A percentile compares a stretch with the other conserved stretches of the same genome.
These are phyloP conservation scores for Galagoides demidoff DNA, from an alignment of 2,797 vertebrate genomes.

Conservation along the genomic window DNA sequence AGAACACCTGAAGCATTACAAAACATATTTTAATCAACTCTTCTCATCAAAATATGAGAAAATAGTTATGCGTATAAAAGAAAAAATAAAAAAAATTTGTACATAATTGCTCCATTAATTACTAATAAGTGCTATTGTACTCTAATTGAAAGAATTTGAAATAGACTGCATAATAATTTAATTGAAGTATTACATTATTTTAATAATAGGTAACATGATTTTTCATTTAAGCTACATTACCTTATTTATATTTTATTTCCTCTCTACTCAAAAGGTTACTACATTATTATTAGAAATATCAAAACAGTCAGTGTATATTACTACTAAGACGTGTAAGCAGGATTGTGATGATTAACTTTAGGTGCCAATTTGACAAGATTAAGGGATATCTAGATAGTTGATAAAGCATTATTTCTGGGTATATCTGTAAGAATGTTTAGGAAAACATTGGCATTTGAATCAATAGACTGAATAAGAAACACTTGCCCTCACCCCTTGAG, in stretches of 20 bases:
- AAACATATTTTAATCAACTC: not conserved
- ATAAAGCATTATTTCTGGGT: not conserved
- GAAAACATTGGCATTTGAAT: not conserved
- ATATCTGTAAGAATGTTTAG: not conserved
- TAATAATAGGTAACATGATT: not conserved
- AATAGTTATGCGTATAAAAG: not conserved
- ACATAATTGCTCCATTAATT: not conserved
- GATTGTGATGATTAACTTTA: not conserved
- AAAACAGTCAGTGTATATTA: not conserved
- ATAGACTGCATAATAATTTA: not conserved
- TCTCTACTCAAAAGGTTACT: not conserved
- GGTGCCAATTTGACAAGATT: not conserved
- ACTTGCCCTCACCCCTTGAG: not conserved
- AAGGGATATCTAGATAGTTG: not conserved
- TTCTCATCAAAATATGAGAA: conserved; percentile 1
- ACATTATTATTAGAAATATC: not conserved
- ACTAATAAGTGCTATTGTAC: not conserved
- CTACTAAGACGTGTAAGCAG: not conserved
- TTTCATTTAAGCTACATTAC: not conserved
- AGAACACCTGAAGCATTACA: not conserved
- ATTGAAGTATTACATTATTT: not conserved
- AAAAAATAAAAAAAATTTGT: not conserved
- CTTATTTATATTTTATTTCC: not conserved
- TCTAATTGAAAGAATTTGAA: not conserved
- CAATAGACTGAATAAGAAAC: not conserved